These are phyloP conservation scores for Rhynchonycteris naso DNA, from an alignment of 2,797 vertebrate species.

Conservation along the genomic window DNA sequence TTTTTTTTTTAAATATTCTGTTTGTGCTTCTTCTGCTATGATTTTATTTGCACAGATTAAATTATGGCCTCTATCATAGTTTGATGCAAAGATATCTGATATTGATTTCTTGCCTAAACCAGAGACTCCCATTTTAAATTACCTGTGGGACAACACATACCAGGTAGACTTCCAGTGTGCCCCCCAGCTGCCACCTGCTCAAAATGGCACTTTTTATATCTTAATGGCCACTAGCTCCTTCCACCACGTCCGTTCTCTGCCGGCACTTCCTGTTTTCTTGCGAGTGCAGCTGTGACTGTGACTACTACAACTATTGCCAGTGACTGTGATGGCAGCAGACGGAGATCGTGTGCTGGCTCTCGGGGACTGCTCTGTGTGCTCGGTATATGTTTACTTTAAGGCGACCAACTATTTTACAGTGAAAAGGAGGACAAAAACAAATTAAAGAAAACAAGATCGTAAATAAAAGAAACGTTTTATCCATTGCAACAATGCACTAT, in stretches of 20 bases:
- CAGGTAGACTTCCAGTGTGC: background rate
- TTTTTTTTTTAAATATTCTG: background rate
- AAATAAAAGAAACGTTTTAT: too few relatives aligned
- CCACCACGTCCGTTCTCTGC: accelerated
- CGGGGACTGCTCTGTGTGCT: too few relatives aligned
- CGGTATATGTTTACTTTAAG: accelerated
- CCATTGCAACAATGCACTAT: too few relatives aligned
- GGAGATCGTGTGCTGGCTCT: accelerated
- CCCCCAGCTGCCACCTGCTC: background rate
- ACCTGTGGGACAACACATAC: background rate
- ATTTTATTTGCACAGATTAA: background rate
- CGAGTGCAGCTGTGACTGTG: too few relatives aligned
- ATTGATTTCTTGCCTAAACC: background rate
- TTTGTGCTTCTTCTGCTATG: background rate
- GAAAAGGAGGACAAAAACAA: too few relatives aligned
- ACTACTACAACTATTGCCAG: accelerated
- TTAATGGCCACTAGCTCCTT: background rate
- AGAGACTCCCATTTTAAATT: background rate
- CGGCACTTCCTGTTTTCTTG: background rate
- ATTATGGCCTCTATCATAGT: background rate
- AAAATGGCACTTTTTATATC: background rate
- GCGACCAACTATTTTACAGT: too few relatives aligned
- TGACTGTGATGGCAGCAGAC: accelerated
- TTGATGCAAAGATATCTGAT: background rate
- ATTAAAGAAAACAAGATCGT: too few relatives aligned